These are phyloP conservation scores for Buceros bicornis DNA, from an alignment of 2,797 vertebrate species.

Conservation along the genomic window DNA sequence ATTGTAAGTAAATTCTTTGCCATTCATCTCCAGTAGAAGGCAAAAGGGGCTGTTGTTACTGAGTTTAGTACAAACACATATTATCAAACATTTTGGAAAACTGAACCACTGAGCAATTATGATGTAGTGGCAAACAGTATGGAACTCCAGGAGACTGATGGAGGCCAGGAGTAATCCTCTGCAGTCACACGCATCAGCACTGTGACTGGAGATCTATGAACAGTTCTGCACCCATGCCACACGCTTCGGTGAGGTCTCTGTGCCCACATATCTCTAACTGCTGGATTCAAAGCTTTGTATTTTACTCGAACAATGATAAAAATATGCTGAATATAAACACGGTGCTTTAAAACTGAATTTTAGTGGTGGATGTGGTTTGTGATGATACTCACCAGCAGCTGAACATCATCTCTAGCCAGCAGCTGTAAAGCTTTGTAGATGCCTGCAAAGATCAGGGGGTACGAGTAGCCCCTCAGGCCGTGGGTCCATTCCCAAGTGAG, in stretches of 20 bases:
- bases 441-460: slow-evolving; percentile 91
- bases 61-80: neutral
- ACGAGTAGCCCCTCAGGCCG: slow-evolving; percentile 89
- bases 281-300: neutral
- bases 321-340: neutral
- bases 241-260: neutral
- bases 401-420: slow-evolving; percentile 84
- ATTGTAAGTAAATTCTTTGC: neutral
- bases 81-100: neutral
- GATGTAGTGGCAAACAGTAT: neutral
- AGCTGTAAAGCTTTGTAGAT: slow-evolving; percentile 90
- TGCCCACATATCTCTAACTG: neutral
- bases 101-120: neutral
- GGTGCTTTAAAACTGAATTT: neutral
- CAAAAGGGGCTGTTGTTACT: neutral
- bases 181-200: neutral
- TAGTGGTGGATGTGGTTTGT: neutral
- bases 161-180: neutral
- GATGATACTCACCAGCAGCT: slow-evolving; percentile 85
- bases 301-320: neutral
- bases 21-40: neutral
- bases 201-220: neutral
- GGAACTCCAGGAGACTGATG: neutral
- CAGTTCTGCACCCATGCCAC: accelerated
- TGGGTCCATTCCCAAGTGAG: slow-evolving; percentile 97